Percentiles rank a stretch among this genome's conserved stretches.
phyloP scores from a whole-genome alignment of 2,113 vertebrate genomes.

The Pterocles orientalis region DNA sequence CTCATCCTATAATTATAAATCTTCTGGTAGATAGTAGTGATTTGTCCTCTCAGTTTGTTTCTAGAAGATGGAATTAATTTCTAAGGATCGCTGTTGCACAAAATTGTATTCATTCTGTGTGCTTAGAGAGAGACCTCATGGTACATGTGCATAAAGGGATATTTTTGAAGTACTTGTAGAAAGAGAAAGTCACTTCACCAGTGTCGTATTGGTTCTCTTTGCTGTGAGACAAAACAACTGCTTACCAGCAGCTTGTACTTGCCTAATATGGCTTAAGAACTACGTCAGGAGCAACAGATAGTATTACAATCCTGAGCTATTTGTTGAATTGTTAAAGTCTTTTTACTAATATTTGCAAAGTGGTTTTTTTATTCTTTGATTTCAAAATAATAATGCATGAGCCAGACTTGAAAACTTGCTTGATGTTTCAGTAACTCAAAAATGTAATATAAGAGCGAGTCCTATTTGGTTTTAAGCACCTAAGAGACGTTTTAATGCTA shows the following conservation, averaged over 20 bases:
- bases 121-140: background rate
- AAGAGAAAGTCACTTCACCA: background rate
- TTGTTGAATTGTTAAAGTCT: background rate
- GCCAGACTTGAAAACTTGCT: background rate
- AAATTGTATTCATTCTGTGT: background rate
- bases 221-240: background rate
- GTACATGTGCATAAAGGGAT: accelerated
- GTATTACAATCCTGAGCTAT: background rate
- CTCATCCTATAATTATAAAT: background rate
- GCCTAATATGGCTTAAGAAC: background rate
- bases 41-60: background rate
- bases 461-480: background rate
- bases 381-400: background rate
- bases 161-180: background rate
- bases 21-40: background rate
- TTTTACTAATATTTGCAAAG: background rate
- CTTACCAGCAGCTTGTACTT: background rate
- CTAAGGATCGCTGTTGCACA: background rate
- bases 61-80: background rate
- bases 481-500: background rate
- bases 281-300: background rate
- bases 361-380: background rate
- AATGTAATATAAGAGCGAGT: background rate
- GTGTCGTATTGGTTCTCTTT: background rate
- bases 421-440: background rate